Evolutionary conservation across 2,888 invertebrate species (phyloP), one percentile per base, ranked within the genome.

Genomic region (Laothoe populi): DNA sequence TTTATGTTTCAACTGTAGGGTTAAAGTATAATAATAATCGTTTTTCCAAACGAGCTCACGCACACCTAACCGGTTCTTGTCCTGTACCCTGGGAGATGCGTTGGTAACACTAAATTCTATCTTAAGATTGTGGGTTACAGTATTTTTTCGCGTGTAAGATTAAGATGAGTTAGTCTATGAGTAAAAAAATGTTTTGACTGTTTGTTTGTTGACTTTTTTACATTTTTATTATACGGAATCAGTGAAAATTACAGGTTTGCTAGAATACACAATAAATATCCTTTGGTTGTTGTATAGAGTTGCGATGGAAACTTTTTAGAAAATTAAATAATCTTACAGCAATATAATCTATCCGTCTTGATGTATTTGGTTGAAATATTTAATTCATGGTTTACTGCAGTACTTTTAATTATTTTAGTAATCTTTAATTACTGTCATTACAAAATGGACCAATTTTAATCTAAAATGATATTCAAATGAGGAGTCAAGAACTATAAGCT

Each of bases 31-130:
- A 81, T 81, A 83, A 85, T 86, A 86, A 88, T 87, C 84, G 81
- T 81, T 80, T 83, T 83, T 75, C 81, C 74, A 85, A 87, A 88
- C 87, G 71, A 86, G 85, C 82, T 81, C 80, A 80, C 81, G 84
- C 82, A 77, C 81, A 78, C 82, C 81, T 74, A 81, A 88, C 88
- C 86, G 84, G 87, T 87, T 85, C 62, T 26, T 38, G 38, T 31
- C 46, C 35, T 40, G 61, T 23, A n/a, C 10, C 35, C 19, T 35
- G 35, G 53, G 13, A 40, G 42, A 35, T 35, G 4, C 46, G 49
- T 26, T 26, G 4, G 21, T 38, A 66, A 68, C 60, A 64, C 57
- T 46, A 70, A 71, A 67, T 61, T 65, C 60, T 67, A 70, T 70
- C 66, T 69, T 79, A 71, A 57, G 0, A 16, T 21, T 16, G 57